Conservation (phyloP, 2,113 vertebrate species). For the Reinhardtius hippoglossoides region DNA sequence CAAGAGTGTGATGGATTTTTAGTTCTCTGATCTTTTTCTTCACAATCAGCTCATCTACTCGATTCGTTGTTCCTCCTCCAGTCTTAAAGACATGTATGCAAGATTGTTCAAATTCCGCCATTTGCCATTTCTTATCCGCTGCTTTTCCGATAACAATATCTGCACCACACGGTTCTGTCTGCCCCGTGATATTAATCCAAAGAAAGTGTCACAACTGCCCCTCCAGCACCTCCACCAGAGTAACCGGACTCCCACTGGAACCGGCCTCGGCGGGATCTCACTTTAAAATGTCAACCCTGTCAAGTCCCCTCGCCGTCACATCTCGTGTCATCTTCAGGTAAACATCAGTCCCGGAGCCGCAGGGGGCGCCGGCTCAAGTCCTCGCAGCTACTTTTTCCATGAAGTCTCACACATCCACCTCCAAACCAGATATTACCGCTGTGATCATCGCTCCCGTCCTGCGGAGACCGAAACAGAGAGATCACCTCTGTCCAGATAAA, state of each 20-base stretch:
- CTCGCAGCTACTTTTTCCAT: conserved; percentile 14
- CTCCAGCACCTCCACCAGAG: conserved; percentile 14
- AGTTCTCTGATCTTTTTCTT: neutral
- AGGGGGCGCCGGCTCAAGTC: conserved; percentile 14
- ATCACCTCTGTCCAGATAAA: conserved; percentile 31
- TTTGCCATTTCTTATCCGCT: neutral
- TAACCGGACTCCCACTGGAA: conserved; percentile 40
- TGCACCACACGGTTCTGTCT: neutral
- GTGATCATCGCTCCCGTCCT: conserved; percentile 10
- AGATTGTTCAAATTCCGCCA: conserved; percentile 1
- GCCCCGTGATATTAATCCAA: conserved; percentile 28
- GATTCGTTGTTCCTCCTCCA: neutral
- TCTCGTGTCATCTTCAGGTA: conserved; percentile 39
- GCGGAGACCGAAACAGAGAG: conserved; percentile 8
- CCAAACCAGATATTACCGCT: conserved; percentile 6
- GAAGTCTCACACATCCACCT: conserved; percentile 14
- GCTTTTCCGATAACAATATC: neutral
- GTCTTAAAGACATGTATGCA: too few species aligned
- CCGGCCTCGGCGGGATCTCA: conserved; percentile 27
- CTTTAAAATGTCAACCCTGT: conserved; percentile 71
- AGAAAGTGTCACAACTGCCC: conserved; percentile 19
- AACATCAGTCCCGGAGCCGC: conserved; percentile 26
- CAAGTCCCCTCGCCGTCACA: conserved; percentile 24
- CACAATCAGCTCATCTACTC: neutral
- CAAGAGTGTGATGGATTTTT: neutral